These are phyloP conservation scores for Monopterus albus DNA, from an alignment of 2,113 vertebrate genomes.

Conservation along the genomic window DNA sequence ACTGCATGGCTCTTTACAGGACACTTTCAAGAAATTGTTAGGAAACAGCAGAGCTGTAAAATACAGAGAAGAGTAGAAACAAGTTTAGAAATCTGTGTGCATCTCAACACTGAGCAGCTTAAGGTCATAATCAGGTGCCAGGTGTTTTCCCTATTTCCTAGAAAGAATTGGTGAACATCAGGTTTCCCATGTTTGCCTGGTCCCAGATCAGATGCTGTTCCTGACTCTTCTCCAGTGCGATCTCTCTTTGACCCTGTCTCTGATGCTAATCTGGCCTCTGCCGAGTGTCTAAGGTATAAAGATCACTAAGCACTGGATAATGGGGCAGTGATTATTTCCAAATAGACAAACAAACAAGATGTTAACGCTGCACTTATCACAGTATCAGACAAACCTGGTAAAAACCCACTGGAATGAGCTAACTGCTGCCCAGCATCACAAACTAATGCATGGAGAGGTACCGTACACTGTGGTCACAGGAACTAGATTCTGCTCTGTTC, in stretches of 20 bases:
- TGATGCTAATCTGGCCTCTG: conserved; percentile 46
- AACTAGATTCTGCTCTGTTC: too few species aligned
- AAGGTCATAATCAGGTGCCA: not conserved
- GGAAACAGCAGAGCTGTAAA: too few species aligned
- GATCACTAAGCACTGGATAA: conserved; percentile 32
- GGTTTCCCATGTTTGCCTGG: not conserved
- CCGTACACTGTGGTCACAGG: too few species aligned
- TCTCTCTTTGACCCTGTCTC: conserved; percentile 25
- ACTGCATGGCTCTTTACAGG: too few species aligned
- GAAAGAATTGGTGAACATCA: not conserved
- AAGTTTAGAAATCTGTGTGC: too few species aligned
- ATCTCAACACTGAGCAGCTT: not conserved
- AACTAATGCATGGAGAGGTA: too few species aligned
- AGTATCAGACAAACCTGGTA: too few species aligned
- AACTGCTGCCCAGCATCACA: too few species aligned
- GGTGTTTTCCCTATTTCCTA: not conserved
- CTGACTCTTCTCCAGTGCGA: not conserved
- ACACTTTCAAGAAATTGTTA: too few species aligned
- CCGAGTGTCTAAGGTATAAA: conserved; percentile 5
- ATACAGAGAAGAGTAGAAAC: too few species aligned
- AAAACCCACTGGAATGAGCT: too few species aligned
- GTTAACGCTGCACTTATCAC: too few species aligned
- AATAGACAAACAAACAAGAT: conserved; percentile 23
- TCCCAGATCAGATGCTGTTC: not conserved
- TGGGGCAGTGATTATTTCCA: conserved; percentile 16